Evolutionary conservation across 2,113 vertebrate species (phyloP).

Genomic region (Nothobranchius kuhntae): DNA sequence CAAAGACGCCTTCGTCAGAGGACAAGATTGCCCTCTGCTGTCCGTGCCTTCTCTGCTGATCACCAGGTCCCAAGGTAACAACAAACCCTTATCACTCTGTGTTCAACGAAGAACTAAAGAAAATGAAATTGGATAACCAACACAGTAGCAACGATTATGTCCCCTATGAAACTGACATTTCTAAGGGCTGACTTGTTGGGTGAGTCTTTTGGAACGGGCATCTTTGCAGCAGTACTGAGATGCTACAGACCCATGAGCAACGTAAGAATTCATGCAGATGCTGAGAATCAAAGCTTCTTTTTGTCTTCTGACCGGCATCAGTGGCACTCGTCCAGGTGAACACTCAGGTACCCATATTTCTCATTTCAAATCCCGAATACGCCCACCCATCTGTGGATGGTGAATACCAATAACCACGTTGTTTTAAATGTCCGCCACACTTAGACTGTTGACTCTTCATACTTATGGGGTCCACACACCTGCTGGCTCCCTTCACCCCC

Average conservation of each 20-base stretch:
- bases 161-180: too few species aligned
- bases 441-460: background rate
- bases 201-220: too few species aligned
- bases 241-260: background rate
- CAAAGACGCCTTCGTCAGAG: too few species aligned
- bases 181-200: too few species aligned
- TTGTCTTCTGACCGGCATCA: background rate
- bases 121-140: too few species aligned
- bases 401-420: background rate
- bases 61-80: too few species aligned
- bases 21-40: too few species aligned
- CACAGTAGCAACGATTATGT: too few species aligned
- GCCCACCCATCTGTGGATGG: background rate
- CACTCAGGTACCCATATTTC: background rate
- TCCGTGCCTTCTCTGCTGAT: too few species aligned
- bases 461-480: background rate
- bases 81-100: too few species aligned
- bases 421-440: slow-evolving; percentile 9
- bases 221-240: too few species aligned
- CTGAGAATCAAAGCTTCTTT: background rate
- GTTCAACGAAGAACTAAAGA: too few species aligned
- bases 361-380: background rate
- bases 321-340: background rate
- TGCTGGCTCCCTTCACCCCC: slow-evolving; percentile 1
- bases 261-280: background rate